Percentiles rank a stretch among this genome's conserved stretches.
Evolutionary conservation across 2,797 vertebrate species (phyloP).

Genomic region (Balearica regulorum): DNA sequence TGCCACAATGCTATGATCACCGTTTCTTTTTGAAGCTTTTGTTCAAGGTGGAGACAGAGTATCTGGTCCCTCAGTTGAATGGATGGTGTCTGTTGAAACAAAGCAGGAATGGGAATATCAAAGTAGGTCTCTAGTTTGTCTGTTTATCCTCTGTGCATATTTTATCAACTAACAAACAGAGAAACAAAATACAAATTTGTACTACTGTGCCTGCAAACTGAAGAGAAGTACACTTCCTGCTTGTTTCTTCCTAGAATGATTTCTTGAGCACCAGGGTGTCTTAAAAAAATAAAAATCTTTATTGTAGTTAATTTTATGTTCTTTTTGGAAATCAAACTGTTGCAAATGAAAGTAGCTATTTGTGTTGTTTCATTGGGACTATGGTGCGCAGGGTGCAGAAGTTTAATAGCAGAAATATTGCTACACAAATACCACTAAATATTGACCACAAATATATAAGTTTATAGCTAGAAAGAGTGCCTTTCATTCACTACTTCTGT

Average conservation of each 20-base stretch:
- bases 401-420: constrained; percentile 14
- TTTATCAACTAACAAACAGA: neutral
- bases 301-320: constrained; percentile 14
- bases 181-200: neutral
- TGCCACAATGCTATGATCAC: neutral
- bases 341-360: neutral
- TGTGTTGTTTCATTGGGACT: neutral
- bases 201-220: neutral
- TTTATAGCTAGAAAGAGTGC: neutral
- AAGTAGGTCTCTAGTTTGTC: neutral
- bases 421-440: constrained; percentile 3
- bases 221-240: neutral
- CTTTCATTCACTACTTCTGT: neutral
- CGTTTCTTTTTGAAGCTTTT: neutral
- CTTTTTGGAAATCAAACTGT: constrained; percentile 1
- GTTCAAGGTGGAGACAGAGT: neutral
- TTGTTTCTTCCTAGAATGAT: constrained; percentile 25
- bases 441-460: neutral
- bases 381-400: neutral
- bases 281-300: neutral
- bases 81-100: neutral
- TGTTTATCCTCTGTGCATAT: neutral
- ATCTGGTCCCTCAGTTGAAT: neutral
- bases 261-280: neutral
- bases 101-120: neutral